phyloP scores from a whole-genome alignment of 2,113 vertebrate species.

The Scatophagus argus region DNA sequence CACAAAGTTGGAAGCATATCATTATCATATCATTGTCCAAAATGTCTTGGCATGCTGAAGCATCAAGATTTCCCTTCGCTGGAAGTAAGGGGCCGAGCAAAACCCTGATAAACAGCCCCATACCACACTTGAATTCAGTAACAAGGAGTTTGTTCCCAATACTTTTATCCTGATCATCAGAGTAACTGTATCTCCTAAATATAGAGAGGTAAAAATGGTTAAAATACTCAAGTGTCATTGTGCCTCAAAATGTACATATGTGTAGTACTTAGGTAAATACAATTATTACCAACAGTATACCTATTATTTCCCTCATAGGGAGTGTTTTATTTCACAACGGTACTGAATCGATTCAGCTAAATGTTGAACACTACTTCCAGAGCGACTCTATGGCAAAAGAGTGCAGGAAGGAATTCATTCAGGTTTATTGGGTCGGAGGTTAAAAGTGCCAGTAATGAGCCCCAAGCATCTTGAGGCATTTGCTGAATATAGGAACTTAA shows the following conservation, averaged over 20 bases:
- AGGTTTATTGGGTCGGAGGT: conserved; percentile 57
- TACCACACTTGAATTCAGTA: too few relatives aligned
- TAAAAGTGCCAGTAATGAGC: conserved; percentile 22
- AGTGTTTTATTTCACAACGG: neutral
- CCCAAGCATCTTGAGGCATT: conserved; percentile 1
- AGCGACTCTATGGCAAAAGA: conserved; percentile 40
- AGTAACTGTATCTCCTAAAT: too few relatives aligned
- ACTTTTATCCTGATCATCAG: too few relatives aligned
- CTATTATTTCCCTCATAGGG: neutral
- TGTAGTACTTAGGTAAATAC: neutral
- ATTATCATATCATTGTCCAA: too few relatives aligned
- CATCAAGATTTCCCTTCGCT: too few relatives aligned
- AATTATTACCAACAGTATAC: neutral
- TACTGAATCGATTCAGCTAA: conserved; percentile 8
- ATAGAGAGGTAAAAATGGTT: too few relatives aligned
- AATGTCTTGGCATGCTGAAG: too few relatives aligned
- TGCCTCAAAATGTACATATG: neutral
- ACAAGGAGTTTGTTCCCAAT: too few relatives aligned
- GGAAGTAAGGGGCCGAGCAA: too few relatives aligned
- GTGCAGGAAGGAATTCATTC: conserved; percentile 47
- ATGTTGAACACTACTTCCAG: conserved; percentile 31
- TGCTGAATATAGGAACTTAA: conserved; percentile 37
- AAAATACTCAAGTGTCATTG: neutral
- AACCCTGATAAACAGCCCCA: too few relatives aligned
- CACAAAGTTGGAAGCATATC: too few relatives aligned